Evolutionary conservation across 1,140 invertebrate genomes (phyloP), one percentile per base, ranked within the genome.

Genomic region (Brachionus angularis): DNA sequence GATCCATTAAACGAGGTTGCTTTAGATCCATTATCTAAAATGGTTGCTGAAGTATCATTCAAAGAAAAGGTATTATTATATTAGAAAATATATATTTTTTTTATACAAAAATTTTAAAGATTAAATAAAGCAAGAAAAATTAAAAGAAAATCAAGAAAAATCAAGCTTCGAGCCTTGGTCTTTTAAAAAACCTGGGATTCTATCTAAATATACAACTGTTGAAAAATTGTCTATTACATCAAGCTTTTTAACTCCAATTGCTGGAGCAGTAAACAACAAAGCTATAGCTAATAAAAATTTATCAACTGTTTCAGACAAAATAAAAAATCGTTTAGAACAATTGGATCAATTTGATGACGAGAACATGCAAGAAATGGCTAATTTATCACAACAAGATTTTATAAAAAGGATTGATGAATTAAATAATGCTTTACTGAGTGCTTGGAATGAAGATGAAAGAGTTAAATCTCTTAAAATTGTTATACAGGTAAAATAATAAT

Each of bases 381-480:
- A 92, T 76, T 83, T 96, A 34, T 89, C 88, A 4, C 93, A 96
- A 78, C 88, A 93, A 77, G 93, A 97, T 78, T 96, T 93, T 84
- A 87, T 90, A 0, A 85, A 85, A 25, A 85, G 89, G 74, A 91
- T 97, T 71, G 89, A 93, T 75, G 88, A 93, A 80, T 84, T 96
- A 2, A 92, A 93, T 82, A 87, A 88, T 76, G 91, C 93, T 79
- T 83, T 98, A 14, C 87, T 90, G 27, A 78, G 84, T 78, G 91
- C 92, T 0, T 98, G 94, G 94, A 87, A 92, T 75, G 85, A 87
- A 33, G 92, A 97, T 82, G 91, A 95, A 78, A 85, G 92, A 76
- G 94, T 98, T 0, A 95, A 93, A 85, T 89, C 93, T 5, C 85
- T 98, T 3, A 96, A 96, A 85, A 96, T 97, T 78, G 89, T 89